Percentiles rank a stretch among this genome's conserved stretches.
phyloP scores from a whole-genome alignment of 2,113 vertebrate species.

The Brachirus orientalis region DNA sequence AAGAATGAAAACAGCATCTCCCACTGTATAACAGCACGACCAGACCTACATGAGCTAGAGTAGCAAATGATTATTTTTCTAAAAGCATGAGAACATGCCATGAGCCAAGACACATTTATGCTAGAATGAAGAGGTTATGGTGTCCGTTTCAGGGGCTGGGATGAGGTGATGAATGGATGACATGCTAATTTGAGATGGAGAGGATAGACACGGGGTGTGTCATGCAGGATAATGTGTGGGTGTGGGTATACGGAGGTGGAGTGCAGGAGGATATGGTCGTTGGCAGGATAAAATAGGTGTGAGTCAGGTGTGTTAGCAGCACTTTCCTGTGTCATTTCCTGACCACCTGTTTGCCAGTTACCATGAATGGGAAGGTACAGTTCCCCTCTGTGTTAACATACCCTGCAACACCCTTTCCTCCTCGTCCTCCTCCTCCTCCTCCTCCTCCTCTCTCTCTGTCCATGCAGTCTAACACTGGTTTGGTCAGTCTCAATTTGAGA shows the following conservation, averaged over 20 bases:
- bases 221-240: constrained; percentile 31
- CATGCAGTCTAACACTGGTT: constrained; percentile 10
- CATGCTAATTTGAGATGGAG: constrained; percentile 18
- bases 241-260: constrained; percentile 10
- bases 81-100: not conserved
- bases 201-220: constrained; percentile 29
- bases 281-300: constrained; percentile 50
- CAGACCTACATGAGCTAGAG: not conserved
- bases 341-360: constrained; percentile 49
- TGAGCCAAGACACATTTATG: constrained; percentile 38
- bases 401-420: constrained; percentile 33
- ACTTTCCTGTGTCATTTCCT: constrained; percentile 59
- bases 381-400: constrained; percentile 31
- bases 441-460: constrained; percentile 6
- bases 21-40: not conserved
- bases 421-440: constrained; percentile 31
- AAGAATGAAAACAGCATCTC: constrained; percentile 32
- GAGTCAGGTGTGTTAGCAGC: constrained; percentile 35
- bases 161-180: constrained; percentile 29
- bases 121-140: not conserved
- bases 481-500: constrained; percentile 50
- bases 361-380: constrained; percentile 50
- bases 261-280: constrained; percentile 33
- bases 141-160: constrained; percentile 21
- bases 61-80: not conserved